Conservation (phyloP, 2,888 invertebrate species). For the Caenorhabditis plicata region DNA sequence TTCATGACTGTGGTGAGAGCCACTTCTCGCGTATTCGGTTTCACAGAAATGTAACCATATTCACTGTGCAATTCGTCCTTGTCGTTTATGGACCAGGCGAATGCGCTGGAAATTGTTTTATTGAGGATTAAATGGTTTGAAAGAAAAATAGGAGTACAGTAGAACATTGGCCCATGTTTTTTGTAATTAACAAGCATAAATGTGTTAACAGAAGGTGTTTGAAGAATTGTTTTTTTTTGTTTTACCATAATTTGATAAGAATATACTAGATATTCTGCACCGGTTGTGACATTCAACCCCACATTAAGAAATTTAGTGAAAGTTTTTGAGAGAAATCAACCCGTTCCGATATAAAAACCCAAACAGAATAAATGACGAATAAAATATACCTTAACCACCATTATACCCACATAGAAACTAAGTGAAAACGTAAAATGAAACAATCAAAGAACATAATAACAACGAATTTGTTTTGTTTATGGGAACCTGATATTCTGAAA, state of each 20-base stretch:
- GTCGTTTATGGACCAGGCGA: constrained; percentile 65
- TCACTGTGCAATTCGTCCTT: constrained; percentile 64
- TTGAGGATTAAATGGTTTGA: neutral
- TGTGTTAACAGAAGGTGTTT: too few species aligned
- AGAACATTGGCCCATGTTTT: too few species aligned
- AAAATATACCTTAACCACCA: neutral
- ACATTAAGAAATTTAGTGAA: too few species aligned
- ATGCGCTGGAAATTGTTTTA: constrained; percentile 46
- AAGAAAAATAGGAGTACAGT: neutral
- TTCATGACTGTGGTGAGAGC: constrained; percentile 65
- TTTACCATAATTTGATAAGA: too few species aligned
- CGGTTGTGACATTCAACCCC: too few species aligned
- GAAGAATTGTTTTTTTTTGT: too few species aligned
- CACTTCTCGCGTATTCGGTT: constrained; percentile 52
- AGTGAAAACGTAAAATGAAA: constrained; percentile 1
- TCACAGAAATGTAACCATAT: constrained; percentile 62
- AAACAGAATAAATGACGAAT: constrained; percentile 1
- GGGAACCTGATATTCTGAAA: constrained; percentile 31
- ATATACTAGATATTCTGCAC: too few species aligned
- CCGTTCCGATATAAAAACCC: neutral
- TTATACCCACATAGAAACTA: neutral
- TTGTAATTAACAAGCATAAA: too few species aligned
- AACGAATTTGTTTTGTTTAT: neutral
- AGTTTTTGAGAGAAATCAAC: too few species aligned
- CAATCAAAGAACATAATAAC: constrained; percentile 1